These are phyloP conservation scores for Cryptoblepharus egeriae DNA, from an alignment of 2,797 vertebrate species.

Conservation along the genomic window DNA sequence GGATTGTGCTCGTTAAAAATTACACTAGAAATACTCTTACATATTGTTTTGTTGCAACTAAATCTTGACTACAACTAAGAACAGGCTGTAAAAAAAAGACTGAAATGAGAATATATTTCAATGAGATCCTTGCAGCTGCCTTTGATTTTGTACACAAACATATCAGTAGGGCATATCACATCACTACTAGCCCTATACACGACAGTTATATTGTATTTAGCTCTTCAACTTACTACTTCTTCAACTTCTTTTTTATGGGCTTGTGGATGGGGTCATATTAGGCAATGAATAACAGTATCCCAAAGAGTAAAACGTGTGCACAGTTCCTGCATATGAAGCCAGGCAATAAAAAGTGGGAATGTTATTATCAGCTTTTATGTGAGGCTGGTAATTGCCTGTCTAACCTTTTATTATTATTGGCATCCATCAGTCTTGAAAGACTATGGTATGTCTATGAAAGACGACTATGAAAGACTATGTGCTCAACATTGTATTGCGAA, in stretches of 20 bases:
- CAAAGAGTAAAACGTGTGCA: background rate
- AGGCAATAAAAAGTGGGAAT: background rate
- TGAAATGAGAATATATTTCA: background rate
- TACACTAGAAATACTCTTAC: background rate
- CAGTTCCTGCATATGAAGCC: background rate
- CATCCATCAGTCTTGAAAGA: too few relatives aligned
- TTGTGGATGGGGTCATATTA: background rate
- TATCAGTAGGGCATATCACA: background rate
- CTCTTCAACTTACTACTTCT: background rate
- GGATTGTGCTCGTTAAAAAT: too few relatives aligned
- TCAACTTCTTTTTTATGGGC: background rate
- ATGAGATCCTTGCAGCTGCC: background rate
- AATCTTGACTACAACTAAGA: background rate
- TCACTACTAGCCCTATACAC: background rate
- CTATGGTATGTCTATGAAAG: too few relatives aligned
- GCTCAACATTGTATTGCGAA: too few relatives aligned
- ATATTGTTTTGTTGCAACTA: background rate
- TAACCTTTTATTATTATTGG: too few relatives aligned
- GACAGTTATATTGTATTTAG: background rate
- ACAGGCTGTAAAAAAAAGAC: background rate
- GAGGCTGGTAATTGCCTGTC: too few relatives aligned
- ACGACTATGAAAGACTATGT: too few relatives aligned
- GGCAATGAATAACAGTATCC: background rate
- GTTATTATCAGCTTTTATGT: too few relatives aligned
- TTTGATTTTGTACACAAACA: background rate